A percentile compares a stretch with the other conserved stretches of the same genome.
phyloP scores from a whole-genome alignment of 2,113 vertebrate species.

The Leptodactylus fuscus region DNA sequence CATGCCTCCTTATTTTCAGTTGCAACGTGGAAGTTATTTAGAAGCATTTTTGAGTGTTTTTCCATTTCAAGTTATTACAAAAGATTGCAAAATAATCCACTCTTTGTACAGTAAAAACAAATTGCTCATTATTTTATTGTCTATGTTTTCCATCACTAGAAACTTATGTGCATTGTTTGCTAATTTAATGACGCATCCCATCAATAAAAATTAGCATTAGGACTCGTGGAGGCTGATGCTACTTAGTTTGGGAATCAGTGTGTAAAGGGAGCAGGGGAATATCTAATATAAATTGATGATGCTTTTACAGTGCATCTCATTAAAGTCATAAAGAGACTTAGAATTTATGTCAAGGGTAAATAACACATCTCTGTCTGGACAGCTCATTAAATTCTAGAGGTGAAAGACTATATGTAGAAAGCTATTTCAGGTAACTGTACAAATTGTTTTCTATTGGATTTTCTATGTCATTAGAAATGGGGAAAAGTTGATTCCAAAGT shows the following conservation, averaged over 20 bases:
- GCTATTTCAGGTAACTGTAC: slow-evolving; percentile 58
- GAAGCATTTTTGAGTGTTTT: background rate
- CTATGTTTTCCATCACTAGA: slow-evolving; percentile 63
- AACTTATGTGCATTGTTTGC: slow-evolving; percentile 63
- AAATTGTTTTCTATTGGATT: slow-evolving; percentile 35
- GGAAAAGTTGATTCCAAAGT: slow-evolving; percentile 54
- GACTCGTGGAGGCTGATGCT: slow-evolving; percentile 64
- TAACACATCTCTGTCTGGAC: slow-evolving; percentile 68
- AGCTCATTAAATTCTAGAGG: slow-evolving; percentile 67
- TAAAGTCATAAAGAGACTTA: slow-evolving; percentile 72
- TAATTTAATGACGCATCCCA: slow-evolving; percentile 69
- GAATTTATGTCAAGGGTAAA: slow-evolving; percentile 75
- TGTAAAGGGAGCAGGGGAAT: slow-evolving; percentile 67
- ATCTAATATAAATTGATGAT: slow-evolving; percentile 73
- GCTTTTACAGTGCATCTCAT: slow-evolving; percentile 72
- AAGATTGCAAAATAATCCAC: slow-evolving; percentile 33
- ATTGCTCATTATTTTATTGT: slow-evolving; percentile 64
- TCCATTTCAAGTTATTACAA: slow-evolving; percentile 40
- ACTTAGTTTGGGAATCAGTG: slow-evolving; percentile 66
- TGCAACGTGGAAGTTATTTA: background rate
- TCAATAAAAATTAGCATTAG: slow-evolving; percentile 74
- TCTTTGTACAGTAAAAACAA: slow-evolving; percentile 50
- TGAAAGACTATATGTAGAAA: slow-evolving; percentile 62
- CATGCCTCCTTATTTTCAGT: background rate
- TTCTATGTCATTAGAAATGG: slow-evolving; percentile 52